phyloP scores from a whole-genome alignment of 2,113 vertebrate genomes.

The Maccullochella peelii region DNA sequence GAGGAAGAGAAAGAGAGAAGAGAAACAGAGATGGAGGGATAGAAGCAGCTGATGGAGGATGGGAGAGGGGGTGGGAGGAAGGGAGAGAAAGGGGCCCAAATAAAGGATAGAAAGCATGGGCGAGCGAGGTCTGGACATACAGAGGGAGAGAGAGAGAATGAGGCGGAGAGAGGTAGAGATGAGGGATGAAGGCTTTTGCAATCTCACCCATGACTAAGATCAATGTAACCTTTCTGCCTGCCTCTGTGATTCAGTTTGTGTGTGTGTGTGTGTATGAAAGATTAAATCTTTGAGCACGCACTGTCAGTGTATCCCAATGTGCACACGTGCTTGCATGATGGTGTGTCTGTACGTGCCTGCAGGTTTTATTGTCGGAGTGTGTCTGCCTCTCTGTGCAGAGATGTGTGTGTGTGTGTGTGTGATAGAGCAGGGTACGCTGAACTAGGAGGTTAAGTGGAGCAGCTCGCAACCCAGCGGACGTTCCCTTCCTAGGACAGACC shows the following conservation, averaged over 20 bases:
- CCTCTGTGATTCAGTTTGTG: conserved; percentile 54
- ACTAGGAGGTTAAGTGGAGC: conserved; percentile 49
- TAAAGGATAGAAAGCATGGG: neutral
- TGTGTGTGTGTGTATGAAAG: conserved; percentile 12
- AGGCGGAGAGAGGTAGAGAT: conserved; percentile 49
- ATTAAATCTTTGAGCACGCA: conserved; percentile 53
- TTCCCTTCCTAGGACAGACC: conserved; percentile 31
- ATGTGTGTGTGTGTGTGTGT: neutral
- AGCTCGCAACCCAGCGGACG: conserved; percentile 18
- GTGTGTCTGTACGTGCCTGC: neutral
- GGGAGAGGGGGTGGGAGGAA: neutral
- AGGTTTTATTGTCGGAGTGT: conserved; percentile 3
- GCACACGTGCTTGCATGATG: neutral
- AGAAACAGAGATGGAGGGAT: conserved; percentile 14
- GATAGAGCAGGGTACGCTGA: conserved; percentile 1
- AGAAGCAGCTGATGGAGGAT: conserved; percentile 11
- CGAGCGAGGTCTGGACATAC: neutral
- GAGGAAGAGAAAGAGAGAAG: conserved; percentile 22
- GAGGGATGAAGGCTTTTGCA: conserved; percentile 70
- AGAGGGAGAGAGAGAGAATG: neutral
- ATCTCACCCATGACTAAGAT: conserved; percentile 74
- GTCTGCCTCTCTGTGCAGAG: neutral
- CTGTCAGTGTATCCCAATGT: conserved; percentile 5
- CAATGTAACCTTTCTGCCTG: conserved; percentile 68
- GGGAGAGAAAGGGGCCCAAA: conserved; percentile 5